phyloP scores from a whole-genome alignment of 2,797 vertebrate species.

The Alca torda region DNA sequence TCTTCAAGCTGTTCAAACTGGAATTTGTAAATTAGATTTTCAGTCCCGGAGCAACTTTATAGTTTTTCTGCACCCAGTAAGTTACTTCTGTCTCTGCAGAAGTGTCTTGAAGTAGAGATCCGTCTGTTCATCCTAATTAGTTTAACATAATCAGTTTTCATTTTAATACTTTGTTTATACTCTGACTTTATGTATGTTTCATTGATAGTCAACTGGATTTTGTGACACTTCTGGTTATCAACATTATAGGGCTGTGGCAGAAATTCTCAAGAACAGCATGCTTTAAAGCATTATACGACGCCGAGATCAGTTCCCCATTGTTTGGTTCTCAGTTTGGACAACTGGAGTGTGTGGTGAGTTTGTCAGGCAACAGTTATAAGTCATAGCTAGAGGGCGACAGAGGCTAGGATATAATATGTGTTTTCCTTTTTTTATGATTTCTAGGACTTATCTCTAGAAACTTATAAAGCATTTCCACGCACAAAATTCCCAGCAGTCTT shows the following conservation, averaged over 20 bases:
- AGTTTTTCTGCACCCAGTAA: neutral
- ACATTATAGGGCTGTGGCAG: conserved; percentile 87
- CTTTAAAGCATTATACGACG: conserved; percentile 86
- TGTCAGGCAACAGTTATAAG: neutral
- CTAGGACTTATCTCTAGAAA: neutral
- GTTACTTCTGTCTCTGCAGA: neutral
- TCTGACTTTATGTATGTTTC: neutral
- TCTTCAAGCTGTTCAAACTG: neutral
- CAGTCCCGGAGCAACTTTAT: neutral
- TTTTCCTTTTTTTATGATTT: neutral
- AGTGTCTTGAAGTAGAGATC: neutral
- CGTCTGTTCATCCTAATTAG: neutral
- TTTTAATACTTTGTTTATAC: neutral
- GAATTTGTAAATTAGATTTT: neutral
- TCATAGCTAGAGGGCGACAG: neutral
- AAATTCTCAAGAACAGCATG: conserved; percentile 84
- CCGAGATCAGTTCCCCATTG: conserved; percentile 90
- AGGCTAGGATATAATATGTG: neutral
- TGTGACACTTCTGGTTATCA: conserved; percentile 43
- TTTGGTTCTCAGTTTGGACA: conserved; percentile 88
- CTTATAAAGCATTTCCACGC: neutral
- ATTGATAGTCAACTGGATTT: conserved; percentile 22
- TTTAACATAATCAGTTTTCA: neutral
- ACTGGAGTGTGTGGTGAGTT: conserved; percentile 93
- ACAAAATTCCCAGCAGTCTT: neutral